Percentiles rank a stretch among this genome's conserved stretches.
Evolutionary conservation across 2,797 vertebrate genomes (phyloP).

Genomic region (Parotocinclus haroldoi): DNA sequence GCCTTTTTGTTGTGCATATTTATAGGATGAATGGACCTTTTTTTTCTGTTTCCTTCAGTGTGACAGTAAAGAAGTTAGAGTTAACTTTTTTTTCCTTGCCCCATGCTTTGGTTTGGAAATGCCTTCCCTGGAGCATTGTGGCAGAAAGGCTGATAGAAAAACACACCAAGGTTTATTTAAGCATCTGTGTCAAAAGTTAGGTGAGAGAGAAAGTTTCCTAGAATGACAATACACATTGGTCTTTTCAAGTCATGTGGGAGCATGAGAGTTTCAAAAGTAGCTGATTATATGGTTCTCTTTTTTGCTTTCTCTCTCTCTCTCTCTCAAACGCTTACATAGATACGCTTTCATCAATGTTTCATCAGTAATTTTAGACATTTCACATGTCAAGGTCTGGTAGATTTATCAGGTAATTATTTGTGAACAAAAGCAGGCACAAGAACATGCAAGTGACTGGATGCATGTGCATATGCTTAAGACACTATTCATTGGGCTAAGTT

Average conservation of each 20-base stretch:
- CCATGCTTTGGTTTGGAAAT: constrained; percentile 52
- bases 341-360: too few relatives aligned
- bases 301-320: neutral
- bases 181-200: constrained; percentile 21
- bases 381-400: too few relatives aligned
- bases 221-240: constrained; percentile 9
- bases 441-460: too few relatives aligned
- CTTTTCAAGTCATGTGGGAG: constrained; percentile 15
- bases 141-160: constrained; percentile 22
- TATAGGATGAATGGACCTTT: constrained; percentile 12
- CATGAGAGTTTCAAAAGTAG: neutral
- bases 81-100: constrained; percentile 45
- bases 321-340: too few relatives aligned
- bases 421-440: too few relatives aligned
- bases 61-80: neutral
- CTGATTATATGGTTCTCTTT: neutral
- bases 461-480: too few relatives aligned
- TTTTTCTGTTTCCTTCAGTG: constrained; percentile 18
- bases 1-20: constrained; percentile 39
- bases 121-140: constrained; percentile 53
- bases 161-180: constrained; percentile 38
- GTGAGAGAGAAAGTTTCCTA: constrained; percentile 31
- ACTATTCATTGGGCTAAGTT: too few relatives aligned
- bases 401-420: too few relatives aligned
- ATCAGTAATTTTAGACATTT: too few relatives aligned